phyloP scores from a whole-genome alignment of 2,888 invertebrate species.

The Hypercompe scribonia region DNA sequence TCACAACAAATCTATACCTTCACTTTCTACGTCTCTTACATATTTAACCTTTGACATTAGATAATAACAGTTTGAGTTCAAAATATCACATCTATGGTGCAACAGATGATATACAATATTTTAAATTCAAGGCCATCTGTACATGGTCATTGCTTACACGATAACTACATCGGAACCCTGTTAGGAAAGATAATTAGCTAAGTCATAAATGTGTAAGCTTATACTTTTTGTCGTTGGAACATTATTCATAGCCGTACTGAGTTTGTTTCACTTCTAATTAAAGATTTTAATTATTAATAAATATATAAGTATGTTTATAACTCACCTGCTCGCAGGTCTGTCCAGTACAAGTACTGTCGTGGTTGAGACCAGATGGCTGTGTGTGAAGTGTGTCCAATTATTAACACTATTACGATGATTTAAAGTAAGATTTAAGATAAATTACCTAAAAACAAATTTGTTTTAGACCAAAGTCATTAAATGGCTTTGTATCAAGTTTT shows the following conservation, averaged over 20 bases:
- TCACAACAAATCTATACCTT: constrained; percentile 21
- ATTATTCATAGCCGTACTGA: neutral
- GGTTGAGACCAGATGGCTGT: too few relatives aligned
- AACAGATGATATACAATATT: constrained; percentile 26
- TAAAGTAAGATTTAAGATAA: too few relatives aligned
- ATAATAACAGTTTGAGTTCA: constrained; percentile 38
- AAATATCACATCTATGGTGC: constrained; percentile 36
- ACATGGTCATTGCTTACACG: neutral
- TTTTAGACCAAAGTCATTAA: too few relatives aligned
- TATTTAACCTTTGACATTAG: constrained; percentile 37
- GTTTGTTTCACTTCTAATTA: neutral
- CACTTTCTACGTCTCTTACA: constrained; percentile 2
- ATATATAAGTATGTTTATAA: too few relatives aligned
- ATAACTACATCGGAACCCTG: neutral
- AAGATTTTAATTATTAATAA: neutral
- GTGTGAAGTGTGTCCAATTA: too few relatives aligned
- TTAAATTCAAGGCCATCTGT: constrained; percentile 39
- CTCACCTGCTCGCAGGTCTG: too few relatives aligned
- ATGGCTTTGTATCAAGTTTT: too few relatives aligned
- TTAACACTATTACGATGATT: too few relatives aligned
- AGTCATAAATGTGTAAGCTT: neutral
- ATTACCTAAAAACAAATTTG: too few relatives aligned
- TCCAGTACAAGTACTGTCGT: too few relatives aligned
- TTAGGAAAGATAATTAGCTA: neutral
- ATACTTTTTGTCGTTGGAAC: neutral